Evolutionary conservation across 64 coral and sea anemone species (phyloP), one percentile per base, ranked within the genome.

Genomic region (Stylophora pistillata): DNA sequence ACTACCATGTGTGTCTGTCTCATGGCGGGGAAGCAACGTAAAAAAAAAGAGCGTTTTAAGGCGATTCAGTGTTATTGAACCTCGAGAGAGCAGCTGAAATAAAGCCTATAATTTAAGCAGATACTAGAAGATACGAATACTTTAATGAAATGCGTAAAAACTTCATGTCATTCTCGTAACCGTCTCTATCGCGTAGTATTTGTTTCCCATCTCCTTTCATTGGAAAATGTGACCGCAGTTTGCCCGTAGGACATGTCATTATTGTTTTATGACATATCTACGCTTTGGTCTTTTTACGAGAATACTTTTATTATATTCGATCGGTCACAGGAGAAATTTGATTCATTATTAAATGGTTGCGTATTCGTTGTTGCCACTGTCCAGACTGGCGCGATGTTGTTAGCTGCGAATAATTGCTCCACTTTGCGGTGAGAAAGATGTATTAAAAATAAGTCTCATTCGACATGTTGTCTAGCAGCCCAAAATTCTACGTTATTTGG

Each of bases 191-290:
- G 80, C 16, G 59, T 1, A 65, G 20, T 47, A 47, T 47, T 21
- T 61, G 23, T 20, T 70, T 34, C 13, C 27, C 80, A 23, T 69
- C 14, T 52, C 69, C 33, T 84, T 13, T 60, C 80, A 63, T 69
- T 63, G 17, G 33, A 84, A 84, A 84, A 69, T 84, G 80, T 70
- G 41, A 70, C 80, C 62, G 62, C 62, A 84, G 26, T 47, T 70
- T 84, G 53, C 34, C 17, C 21, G 20, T 21, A 65, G 41, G 33
- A 64, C 33, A 17, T 70, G 30, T 84, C 80, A 84, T 70, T 26
- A 68, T 84, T 64, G 23, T 84, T 84, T 63, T 84, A 69, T 6
- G 23, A 65, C 61, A 21, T 53, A 15, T 63, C 60, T 17, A 33
- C 32, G 4, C 13, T 69, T 26, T 82, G 30, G 80, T 70, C 23